These are phyloP conservation scores for Pocota personata DNA, from an alignment of 2,888 invertebrate genomes.

Conservation along the genomic window DNA sequence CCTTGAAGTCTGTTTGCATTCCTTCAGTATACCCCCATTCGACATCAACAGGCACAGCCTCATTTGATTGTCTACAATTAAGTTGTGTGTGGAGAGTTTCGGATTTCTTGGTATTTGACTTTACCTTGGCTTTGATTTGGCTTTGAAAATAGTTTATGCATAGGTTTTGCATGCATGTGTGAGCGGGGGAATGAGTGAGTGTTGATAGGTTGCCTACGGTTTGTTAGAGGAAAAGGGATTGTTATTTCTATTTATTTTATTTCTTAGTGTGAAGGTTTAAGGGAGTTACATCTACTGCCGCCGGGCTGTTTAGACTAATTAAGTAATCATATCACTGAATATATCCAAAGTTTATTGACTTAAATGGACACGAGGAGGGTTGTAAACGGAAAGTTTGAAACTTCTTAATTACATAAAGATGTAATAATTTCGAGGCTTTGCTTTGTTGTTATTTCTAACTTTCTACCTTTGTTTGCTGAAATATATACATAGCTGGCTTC, in stretches of 20 bases:
- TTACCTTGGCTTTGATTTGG: not conserved
- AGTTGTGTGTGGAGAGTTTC: not conserved
- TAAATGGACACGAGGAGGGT: not conserved
- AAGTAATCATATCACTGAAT: not conserved
- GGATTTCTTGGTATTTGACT: constrained; percentile 21
- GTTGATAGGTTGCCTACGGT: not conserved
- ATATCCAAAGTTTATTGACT: not conserved
- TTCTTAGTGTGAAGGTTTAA: not conserved
- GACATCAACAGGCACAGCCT: not conserved
- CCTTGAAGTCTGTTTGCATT: constrained; percentile 16
- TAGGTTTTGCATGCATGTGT: not conserved
- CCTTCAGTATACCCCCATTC: not conserved
- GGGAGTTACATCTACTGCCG: not conserved
- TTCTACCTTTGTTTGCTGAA: not conserved
- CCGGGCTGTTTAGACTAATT: constrained; percentile 16
- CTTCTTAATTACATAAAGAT: constrained; percentile 17
- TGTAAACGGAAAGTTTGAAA: not conserved
- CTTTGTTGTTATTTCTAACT: not conserved
- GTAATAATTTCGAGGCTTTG: not conserved
- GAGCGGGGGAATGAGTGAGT: not conserved
- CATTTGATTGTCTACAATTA: constrained; percentile 5
- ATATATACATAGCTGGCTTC: too few species aligned
- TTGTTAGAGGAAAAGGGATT: not conserved
- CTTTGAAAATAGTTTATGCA: not conserved
- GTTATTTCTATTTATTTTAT: not conserved